These are phyloP conservation scores for Antedon mediterranea DNA, from an alignment of 53 echinoderm and acorn worm genomes.

Conservation along the genomic window DNA sequence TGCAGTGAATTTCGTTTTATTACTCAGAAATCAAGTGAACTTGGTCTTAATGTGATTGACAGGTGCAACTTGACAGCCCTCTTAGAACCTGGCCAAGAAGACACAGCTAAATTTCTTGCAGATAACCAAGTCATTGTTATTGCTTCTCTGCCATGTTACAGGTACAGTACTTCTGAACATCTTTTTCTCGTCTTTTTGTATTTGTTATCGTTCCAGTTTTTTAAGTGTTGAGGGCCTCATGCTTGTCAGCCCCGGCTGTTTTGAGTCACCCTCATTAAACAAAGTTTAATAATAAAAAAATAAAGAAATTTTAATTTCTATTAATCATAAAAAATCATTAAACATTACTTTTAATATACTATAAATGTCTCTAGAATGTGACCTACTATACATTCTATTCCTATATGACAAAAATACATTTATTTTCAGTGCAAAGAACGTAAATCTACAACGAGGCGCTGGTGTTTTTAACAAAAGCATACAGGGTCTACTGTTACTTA, in stretches of 20 bases:
- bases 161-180: slow-evolving; percentile 26
- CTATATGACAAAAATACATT: no score
- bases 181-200: no score
- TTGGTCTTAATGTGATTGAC: slow-evolving; percentile 62
- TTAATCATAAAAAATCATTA: no score
- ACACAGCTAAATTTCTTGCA: slow-evolving; percentile 67
- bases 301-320: no score
- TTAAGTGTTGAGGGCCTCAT: no score
- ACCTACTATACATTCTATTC: no score
- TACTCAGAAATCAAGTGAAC: slow-evolving; percentile 25
- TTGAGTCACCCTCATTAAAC: no score
- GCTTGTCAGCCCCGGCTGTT: no score
- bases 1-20: slow-evolving; percentile 52
- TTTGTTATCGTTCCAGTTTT: no score
- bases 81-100: slow-evolving; percentile 78
- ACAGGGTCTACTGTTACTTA: slow-evolving; percentile 48
- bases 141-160: slow-evolving; percentile 73
- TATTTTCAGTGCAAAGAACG: slow-evolving; percentile 60
- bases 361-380: no score
- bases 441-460: slow-evolving; percentile 64
- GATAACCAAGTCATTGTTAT: slow-evolving; percentile 42
- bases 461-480: slow-evolving; percentile 76
- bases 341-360: no score
- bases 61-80: slow-evolving; percentile 63
- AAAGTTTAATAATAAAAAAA: no score